Base-by-base conservation (phyloP, 2,888 invertebrate species). In the Drosophila phalerata region DNA sequence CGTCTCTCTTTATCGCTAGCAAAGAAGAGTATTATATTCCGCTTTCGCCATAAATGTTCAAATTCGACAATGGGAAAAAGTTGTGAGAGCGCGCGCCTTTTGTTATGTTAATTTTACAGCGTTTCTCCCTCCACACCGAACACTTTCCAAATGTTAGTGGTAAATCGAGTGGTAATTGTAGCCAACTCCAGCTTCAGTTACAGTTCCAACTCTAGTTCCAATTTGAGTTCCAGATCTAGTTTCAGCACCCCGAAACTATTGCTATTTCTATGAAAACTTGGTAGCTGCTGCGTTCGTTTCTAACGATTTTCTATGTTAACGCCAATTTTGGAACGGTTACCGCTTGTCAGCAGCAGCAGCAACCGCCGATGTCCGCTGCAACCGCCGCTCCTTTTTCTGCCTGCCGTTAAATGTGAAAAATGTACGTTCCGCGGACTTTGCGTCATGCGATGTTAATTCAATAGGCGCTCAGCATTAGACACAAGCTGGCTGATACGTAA, bases 391-490 rank as follows among this genome's bases (percentile, higher is more conserved):
- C 30, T 62, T 30, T 30, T 30, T 8, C 30, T 30, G 30, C 9
- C 58, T 38, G 60, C 37, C 48, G 69, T 67, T 66, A 72, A 57
- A 47, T 77, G 71, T 75, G 69, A 70, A 67, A 82, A 89, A 88
- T 86, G 83, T 86, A 85, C 81, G 79, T 81, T 80, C 75, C 79
- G 91, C 89, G 92, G 91, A 91, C 92, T 92, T 92, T 92, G 92
- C 92, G 92, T 92, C 92, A 92, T 92, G 90, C 90, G 91, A 92
- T 92, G 92, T 92, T 92, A 91, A 89, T 85, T 80, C 80, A 90
- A 81, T 81, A 86, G 92, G 92, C 70, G 90, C 68, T 66, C 83
- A 81, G 84, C 75, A 69, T 28, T 48, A 0, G 10, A 17, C 40
- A 58, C 45, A 38, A 47, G 71, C 67, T 66, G 58, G 43, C 66